Conservation (phyloP, 2,888 invertebrate species). For the Nudaria mundana region DNA sequence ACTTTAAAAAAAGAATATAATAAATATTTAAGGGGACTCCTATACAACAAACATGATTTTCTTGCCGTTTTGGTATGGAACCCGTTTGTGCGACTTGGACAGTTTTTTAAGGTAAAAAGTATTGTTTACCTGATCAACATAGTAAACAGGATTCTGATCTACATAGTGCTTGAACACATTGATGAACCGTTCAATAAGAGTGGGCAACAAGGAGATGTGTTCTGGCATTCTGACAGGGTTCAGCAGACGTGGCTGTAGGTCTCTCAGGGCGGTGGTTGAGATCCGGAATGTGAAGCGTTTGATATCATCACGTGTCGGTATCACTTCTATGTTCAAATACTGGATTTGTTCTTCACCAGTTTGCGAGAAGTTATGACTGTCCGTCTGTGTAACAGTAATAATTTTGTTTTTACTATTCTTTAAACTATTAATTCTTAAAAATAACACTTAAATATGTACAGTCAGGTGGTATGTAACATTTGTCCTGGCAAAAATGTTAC, state of each 20-base stretch:
- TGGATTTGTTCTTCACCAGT: conserved; percentile 86
- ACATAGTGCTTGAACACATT: conserved; percentile 90
- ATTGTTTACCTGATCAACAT: conserved; percentile 78
- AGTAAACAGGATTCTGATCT: conserved; percentile 84
- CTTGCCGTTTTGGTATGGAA: no score
- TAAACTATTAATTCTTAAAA: background rate
- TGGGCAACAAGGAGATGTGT: conserved; percentile 81
- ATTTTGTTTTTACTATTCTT: background rate
- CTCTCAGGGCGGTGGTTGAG: conserved; percentile 89
- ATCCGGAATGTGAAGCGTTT: conserved; percentile 86
- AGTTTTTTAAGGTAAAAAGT: no score
- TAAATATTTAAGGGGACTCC: no score
- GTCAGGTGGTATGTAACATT: no score
- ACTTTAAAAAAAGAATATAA: no score
- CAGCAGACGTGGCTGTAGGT: conserved; percentile 77
- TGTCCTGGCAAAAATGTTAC: no score
- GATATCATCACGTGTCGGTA: conserved; percentile 82
- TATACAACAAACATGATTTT: no score
- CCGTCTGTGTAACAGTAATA: conserved; percentile 69
- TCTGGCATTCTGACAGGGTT: conserved; percentile 58
- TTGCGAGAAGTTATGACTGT: conserved; percentile 85
- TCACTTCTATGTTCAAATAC: conserved; percentile 90
- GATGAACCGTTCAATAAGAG: conserved; percentile 91
- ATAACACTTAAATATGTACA: no score
- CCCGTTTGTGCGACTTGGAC: no score